Percentiles rank a stretch among this genome's conserved stretches.
Evolutionary conservation across 2,888 invertebrate genomes (phyloP).

Genomic region (Seira musarum): DNA sequence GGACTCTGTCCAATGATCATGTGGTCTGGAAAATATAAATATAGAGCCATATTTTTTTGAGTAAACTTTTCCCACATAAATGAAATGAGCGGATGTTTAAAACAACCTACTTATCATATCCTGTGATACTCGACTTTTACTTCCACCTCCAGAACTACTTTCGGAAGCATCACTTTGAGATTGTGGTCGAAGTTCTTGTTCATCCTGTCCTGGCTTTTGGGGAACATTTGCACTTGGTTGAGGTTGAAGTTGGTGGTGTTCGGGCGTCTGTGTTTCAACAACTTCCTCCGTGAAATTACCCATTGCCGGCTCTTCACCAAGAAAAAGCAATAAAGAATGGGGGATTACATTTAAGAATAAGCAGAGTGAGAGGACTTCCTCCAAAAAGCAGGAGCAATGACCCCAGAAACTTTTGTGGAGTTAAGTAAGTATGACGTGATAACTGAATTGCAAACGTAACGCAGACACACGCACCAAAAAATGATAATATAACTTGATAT

Average conservation of each 20-base stretch:
- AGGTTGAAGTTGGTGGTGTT: slow-evolving; percentile 13
- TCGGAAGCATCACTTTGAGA: slow-evolving; percentile 58
- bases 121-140: slow-evolving; percentile 47
- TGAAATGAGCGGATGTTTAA: neutral
- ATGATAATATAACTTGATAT: too few species aligned
- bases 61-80: neutral
- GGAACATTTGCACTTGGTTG: slow-evolving; percentile 27
- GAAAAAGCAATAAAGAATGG: neutral
- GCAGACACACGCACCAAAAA: neutral
- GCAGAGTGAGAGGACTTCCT: neutral
- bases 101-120: slow-evolving; percentile 53
- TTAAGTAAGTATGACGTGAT: too few species aligned
- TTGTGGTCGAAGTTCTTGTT: slow-evolving; percentile 28
- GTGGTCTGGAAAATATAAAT: slow-evolving; percentile 45
- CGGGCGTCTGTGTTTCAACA: slow-evolving; percentile 15
- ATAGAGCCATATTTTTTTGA: slow-evolving; percentile 49
- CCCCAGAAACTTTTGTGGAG: neutral
- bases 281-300: slow-evolving; percentile 63
- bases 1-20: slow-evolving; percentile 65
- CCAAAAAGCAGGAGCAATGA: neutral
- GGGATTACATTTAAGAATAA: neutral
- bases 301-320: slow-evolving; percentile 60
- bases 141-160: slow-evolving; percentile 41
- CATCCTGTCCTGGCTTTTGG: slow-evolving; percentile 22
- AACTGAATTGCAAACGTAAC: slow-evolving; percentile 50